phyloP scores from a whole-genome alignment of 2,797 vertebrate genomes.

The Muraenolepis orangiensis region DNA sequence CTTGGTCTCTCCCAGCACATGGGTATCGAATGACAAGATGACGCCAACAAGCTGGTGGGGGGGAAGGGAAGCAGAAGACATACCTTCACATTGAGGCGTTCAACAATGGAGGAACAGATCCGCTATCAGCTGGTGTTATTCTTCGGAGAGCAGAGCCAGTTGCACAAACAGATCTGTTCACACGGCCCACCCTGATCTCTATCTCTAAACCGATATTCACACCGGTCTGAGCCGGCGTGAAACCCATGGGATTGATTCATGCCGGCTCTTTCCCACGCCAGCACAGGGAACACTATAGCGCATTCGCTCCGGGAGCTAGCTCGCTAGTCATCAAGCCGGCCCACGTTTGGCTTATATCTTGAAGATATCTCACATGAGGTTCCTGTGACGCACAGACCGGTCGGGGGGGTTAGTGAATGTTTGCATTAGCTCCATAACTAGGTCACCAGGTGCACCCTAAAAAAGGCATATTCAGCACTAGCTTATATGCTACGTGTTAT shows the following conservation, averaged over 20 bases:
- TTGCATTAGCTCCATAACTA: constrained; percentile 39
- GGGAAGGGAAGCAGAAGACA: constrained; percentile 5
- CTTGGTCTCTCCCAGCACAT: not conserved
- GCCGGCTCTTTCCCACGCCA: not conserved
- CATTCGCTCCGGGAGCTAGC: constrained; percentile 27
- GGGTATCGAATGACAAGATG: constrained; percentile 7
- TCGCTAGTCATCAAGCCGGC: not conserved
- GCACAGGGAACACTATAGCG: constrained; percentile 35
- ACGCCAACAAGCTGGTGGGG: constrained; percentile 5
- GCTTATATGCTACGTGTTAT: not conserved
- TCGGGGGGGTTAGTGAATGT: constrained; percentile 38
- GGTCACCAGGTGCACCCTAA: constrained; percentile 12
- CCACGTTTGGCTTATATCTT: constrained; percentile 47
- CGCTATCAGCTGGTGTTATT: constrained; percentile 14
- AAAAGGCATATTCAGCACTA: not conserved
- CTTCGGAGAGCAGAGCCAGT: constrained; percentile 9
- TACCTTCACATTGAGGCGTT: not conserved
- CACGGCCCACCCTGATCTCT: constrained; percentile 25
- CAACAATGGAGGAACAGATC: constrained; percentile 12
- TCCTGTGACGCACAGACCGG: constrained; percentile 24
- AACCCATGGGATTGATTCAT: constrained; percentile 41
- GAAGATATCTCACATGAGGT: constrained; percentile 40
- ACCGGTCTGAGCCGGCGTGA: constrained; percentile 29
- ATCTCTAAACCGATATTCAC: constrained; percentile 28
- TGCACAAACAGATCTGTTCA: constrained; percentile 26